These are phyloP conservation scores for Leptinotarsa defecta DNA, from an alignment of 1,140 invertebrate species.

Conservation along the genomic window DNA sequence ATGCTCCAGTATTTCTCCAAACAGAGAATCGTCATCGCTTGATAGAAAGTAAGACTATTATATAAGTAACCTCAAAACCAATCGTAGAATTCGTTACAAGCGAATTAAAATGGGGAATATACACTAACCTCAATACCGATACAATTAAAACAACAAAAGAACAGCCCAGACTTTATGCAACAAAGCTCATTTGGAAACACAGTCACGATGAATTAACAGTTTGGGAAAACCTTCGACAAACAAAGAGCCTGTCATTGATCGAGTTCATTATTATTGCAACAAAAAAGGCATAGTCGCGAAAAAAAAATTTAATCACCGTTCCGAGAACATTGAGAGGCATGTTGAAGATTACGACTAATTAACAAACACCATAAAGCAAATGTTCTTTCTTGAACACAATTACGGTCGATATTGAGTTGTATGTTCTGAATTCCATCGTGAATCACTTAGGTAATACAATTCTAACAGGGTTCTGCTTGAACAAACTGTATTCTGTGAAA, in stretches of 20 bases:
- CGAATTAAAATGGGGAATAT: background rate
- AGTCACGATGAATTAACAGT: background rate
- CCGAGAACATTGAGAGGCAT: background rate
- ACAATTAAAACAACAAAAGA: background rate
- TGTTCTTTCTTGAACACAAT: background rate
- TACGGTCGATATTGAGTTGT: background rate
- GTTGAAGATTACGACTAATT: background rate
- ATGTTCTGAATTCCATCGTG: slow-evolving; percentile 8
- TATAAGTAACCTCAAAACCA: background rate
- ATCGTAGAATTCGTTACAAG: background rate
- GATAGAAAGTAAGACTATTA: background rate
- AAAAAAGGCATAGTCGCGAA: background rate
- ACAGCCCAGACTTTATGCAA: background rate
- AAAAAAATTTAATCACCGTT: background rate
- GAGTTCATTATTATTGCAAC: background rate
- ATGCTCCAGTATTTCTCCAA: background rate
- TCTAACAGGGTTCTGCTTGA: background rate
- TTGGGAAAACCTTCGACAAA: background rate
- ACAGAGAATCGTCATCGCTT: background rate
- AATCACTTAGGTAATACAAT: slow-evolving; percentile 5
- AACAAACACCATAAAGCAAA: background rate
- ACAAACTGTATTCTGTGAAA: slow-evolving; percentile 8
- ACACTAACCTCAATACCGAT: slow-evolving; percentile 3
- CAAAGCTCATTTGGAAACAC: background rate
- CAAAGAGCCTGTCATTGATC: slow-evolving; percentile 5